Percentiles rank a stretch among this genome's conserved stretches.
Conservation (phyloP, 2,113 vertebrate species). For the Pelusios castaneus region DNA sequence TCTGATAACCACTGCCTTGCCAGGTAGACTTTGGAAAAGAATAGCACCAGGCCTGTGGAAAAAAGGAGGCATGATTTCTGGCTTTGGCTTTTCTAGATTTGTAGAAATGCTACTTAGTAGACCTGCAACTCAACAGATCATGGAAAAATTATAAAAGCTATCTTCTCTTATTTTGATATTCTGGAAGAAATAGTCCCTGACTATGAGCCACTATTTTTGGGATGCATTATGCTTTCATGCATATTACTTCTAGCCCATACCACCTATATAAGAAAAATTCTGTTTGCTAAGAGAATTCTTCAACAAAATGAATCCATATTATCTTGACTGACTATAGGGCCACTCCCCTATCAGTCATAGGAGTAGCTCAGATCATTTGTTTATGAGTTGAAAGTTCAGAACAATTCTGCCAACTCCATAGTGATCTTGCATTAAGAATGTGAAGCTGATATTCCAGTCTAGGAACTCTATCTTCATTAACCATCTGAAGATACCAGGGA, state of each 20-base stretch:
- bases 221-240: not conserved
- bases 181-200: not conserved
- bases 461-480: not conserved
- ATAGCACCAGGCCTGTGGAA: not conserved
- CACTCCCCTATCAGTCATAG: accelerated
- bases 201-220: not conserved
- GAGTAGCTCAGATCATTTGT: not conserved
- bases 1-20: not conserved
- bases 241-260: not conserved
- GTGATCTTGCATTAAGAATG: accelerated
- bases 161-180: not conserved
- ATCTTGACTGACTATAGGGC: not conserved
- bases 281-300: not conserved
- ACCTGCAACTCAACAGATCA: not conserved
- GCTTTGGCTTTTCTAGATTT: not conserved
- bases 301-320: not conserved
- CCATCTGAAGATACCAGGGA: not conserved
- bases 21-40: not conserved
- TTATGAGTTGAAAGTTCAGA: not conserved
- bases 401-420: not conserved
- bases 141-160: not conserved
- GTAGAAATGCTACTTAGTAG: not conserved
- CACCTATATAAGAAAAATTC: not conserved
- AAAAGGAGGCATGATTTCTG: not conserved
- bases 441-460: not conserved